Base-by-base conservation (phyloP, 2,888 invertebrate species). In the Minunthozetes semirufus region DNA sequence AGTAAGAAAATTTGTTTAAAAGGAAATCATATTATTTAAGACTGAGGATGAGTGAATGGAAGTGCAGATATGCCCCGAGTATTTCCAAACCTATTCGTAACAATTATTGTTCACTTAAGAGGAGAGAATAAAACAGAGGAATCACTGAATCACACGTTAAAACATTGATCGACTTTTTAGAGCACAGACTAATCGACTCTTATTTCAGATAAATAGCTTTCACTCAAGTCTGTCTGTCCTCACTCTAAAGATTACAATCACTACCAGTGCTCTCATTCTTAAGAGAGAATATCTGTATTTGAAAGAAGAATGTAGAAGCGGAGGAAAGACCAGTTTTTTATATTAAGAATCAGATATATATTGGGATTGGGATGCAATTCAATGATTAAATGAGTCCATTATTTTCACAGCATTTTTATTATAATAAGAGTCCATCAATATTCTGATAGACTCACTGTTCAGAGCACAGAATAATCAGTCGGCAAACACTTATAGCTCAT, bases 201-300 rank as follows among this genome's bases (percentile, higher is more conserved):
- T 59, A 59, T 59, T 59, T 27, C 59, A 59, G 59, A 59, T 59
- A 59, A 59, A 59, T 59, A 59, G 59, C 59, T 27, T 59, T 27
- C 27, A 15, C 59, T 59, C 59, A 59, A 17, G 13, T 22, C 27
- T 59, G 59, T 29, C 59, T 56, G 56, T 22, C 19, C 56, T 59
- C 27, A 25, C 27, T 59, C 29, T 17, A 29, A 25, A 59, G 59
- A 59, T 59, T 27, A 29, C 59, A 27, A 59, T 59, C 59, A 59
- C 27, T 29, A 59, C 59, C 59, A 27, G 27, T 59, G 59, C 29
- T 59, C 29, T 59, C 59, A 59, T 59, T 17, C 59, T 59, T 59
- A 59, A 59, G 59, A 59, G 59, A 59, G 27, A 25, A 56, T 6
- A 53, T n/a, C 19, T 50, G n/a, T 19, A 11, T 42, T 42, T 42